These are phyloP conservation scores for Drosophila limbata DNA, from an alignment of 2,888 invertebrate genomes.

Conservation along the genomic window DNA sequence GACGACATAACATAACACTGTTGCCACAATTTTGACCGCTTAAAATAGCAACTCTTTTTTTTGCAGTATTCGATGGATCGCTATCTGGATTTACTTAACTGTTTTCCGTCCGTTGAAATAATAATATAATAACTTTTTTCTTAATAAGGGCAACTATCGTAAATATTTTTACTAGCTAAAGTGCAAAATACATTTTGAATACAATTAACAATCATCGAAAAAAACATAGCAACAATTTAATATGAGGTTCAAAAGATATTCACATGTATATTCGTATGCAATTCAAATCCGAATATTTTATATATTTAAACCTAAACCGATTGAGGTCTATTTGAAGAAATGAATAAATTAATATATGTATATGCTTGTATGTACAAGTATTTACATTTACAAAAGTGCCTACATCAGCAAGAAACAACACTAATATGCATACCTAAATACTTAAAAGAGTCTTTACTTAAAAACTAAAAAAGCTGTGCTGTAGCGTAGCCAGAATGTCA, in stretches of 20 bases:
- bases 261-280: not conserved
- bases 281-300: constrained; percentile 2
- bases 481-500: constrained; percentile 54
- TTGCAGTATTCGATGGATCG: constrained; percentile 1
- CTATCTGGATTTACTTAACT: constrained; percentile 11
- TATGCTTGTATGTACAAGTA: constrained; percentile 26
- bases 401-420: constrained; percentile 49
- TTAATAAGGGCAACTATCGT: constrained; percentile 4
- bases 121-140: not conserved
- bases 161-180: constrained; percentile 7
- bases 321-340: not conserved
- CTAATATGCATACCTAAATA: constrained; percentile 26
- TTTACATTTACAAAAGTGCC: constrained; percentile 68
- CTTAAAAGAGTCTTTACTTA: constrained; percentile 14
- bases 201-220: not conserved
- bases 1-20: not conserved
- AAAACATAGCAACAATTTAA: constrained; percentile 1
- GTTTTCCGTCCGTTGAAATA: constrained; percentile 3
- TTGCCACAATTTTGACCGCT: too few species aligned
- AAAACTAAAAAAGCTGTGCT: constrained; percentile 50
- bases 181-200: constrained; percentile 3
- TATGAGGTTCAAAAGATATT: not conserved
- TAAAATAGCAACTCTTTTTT: not conserved
- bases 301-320: not conserved
- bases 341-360: constrained; percentile 10